These are phyloP conservation scores for Chrysotoxum bicinctum DNA, from an alignment of 2,888 invertebrate genomes.

Conservation along the genomic window DNA sequence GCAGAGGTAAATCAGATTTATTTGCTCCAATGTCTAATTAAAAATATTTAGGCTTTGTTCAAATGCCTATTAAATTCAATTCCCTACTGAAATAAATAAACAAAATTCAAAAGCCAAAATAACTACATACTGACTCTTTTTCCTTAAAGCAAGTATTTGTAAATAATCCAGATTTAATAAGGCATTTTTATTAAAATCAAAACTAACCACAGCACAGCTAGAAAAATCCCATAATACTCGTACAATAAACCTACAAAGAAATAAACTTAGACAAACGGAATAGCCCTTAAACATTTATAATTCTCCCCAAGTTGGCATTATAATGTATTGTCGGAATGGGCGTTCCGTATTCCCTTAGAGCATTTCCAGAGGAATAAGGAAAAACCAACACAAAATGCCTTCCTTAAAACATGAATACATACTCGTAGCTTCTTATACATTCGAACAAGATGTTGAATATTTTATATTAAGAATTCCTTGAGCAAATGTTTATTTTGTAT, in stretches of 20 bases:
- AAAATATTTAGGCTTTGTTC: too few species aligned
- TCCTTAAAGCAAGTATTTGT: neutral
- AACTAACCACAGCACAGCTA: neutral
- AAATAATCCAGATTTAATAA: neutral
- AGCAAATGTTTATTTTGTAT: neutral
- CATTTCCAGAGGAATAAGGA: neutral
- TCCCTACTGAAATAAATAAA: too few species aligned
- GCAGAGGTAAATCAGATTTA: too few species aligned
- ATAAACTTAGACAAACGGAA: neutral
- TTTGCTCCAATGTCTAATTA: too few species aligned
- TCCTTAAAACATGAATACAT: neutral
- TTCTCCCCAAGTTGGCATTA: neutral
- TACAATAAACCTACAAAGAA: neutral
- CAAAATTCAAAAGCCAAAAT: too few species aligned
- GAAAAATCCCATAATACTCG: neutral
- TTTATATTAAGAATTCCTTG: neutral
- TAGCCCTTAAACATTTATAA: neutral
- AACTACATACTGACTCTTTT: neutral
- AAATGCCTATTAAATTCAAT: too few species aligned
- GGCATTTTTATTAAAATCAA: neutral
- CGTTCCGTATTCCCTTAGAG: neutral
- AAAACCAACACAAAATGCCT: neutral
- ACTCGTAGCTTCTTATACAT: neutral
- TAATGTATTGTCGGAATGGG: neutral
- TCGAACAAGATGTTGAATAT: constrained; percentile 10